Percentiles rank a stretch among this genome's conserved stretches.
Conservation (phyloP, 2,113 vertebrate genomes). For the Halcyon malimbica region DNA sequence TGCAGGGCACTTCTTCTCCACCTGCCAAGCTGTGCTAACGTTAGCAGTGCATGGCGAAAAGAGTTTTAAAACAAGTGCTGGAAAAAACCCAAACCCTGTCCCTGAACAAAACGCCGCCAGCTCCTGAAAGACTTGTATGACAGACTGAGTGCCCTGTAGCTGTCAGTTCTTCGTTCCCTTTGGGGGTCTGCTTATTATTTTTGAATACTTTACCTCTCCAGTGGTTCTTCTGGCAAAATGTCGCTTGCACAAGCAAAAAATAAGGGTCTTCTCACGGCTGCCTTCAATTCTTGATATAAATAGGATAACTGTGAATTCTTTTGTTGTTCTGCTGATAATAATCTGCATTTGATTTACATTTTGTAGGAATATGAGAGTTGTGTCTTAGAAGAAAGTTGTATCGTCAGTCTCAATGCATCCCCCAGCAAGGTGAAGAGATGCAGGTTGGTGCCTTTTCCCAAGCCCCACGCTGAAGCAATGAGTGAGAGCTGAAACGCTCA, state of each 20-base stretch:
- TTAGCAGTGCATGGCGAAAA: background rate
- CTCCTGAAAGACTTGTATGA: background rate
- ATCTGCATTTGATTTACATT: background rate
- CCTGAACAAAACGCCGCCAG: background rate
- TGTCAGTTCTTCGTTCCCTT: conserved; percentile 4
- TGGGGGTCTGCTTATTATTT: conserved; percentile 29
- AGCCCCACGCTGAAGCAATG: background rate
- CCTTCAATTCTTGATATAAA: background rate
- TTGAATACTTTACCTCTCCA: background rate
- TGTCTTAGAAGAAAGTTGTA: background rate
- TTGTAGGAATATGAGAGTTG: background rate
- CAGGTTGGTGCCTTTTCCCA: background rate
- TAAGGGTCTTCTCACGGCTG: background rate
- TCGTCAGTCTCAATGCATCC: background rate
- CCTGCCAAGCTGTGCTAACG: conserved; percentile 45
- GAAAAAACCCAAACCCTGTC: conserved; percentile 5
- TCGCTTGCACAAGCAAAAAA: background rate
- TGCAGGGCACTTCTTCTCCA: conserved; percentile 7
- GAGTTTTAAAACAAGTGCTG: conserved; percentile 26
- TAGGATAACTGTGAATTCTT: background rate
- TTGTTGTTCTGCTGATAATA: background rate
- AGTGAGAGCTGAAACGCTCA: background rate
- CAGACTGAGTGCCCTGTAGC: conserved; percentile 21
- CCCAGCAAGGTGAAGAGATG: background rate
- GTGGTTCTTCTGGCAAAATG: background rate